phyloP scores from a whole-genome alignment of 2,113 vertebrate genomes.

The Orthonyx spaldingii region DNA sequence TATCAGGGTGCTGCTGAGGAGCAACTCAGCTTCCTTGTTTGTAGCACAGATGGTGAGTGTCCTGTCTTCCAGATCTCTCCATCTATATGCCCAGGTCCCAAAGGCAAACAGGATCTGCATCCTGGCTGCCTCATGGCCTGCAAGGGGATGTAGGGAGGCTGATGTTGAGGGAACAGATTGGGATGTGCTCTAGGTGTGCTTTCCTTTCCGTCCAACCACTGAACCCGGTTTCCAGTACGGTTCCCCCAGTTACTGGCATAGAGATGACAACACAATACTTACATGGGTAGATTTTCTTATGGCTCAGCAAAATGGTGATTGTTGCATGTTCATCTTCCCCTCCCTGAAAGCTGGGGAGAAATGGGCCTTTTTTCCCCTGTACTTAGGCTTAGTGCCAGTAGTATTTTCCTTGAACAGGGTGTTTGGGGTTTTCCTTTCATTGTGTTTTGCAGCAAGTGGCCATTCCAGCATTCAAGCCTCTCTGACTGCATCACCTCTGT shows the following conservation, averaged over 20 bases:
- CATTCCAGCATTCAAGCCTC: background rate
- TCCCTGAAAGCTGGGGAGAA: background rate
- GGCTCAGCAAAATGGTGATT: background rate
- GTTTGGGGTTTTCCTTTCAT: background rate
- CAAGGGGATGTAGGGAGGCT: accelerated
- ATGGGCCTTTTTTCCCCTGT: background rate
- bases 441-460: background rate
- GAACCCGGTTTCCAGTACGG: background rate
- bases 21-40: no score
- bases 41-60: no score
- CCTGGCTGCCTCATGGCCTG: background rate
- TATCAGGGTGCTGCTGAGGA: no score
- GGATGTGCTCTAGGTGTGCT: background rate
- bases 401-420: background rate
- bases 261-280: background rate
- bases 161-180: background rate
- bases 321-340: background rate
- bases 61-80: background rate
- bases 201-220: background rate
- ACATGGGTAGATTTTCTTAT: background rate
- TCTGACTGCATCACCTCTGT: background rate
- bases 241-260: background rate
- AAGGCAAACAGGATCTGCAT: background rate
- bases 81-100: no score
- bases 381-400: background rate